Base-by-base conservation (phyloP, 2,888 invertebrate genomes). In the Psylliodes chrysocephalus region DNA sequence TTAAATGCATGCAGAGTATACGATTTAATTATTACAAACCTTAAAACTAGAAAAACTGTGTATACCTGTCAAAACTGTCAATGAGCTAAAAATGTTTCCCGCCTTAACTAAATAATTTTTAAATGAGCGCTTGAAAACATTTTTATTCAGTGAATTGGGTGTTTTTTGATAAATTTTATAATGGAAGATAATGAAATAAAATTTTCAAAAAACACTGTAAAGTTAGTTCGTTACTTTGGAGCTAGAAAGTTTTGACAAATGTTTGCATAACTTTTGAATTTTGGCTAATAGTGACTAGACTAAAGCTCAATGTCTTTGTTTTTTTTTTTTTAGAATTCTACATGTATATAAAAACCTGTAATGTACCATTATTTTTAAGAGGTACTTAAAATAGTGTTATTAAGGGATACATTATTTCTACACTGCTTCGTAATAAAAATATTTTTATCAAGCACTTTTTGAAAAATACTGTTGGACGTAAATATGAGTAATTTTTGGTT, bases 281-380 rank as follows among this genome's bases (percentile, higher is more conserved):
- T 28, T 40, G 49, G 42, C 59, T 40, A 25, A 33, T 15, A 22
- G 7, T 47, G 53, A 52, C 53, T 60, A 60, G 60, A 46, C 60
- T 53, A 52, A 55, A 55, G 62, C 55, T 55, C 49, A 55, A 59
- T 55, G 40, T 54, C 33, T 54, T 53, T 35, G 35, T 42, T 40
- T 53, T 25, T 54, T 53, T 35, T 12, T 42, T 40, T 53, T 54
- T 55, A 25, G 8, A 55, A 51, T 30, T 44, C 55, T 55, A 55
- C 57, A 59, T 59, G 59, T 51, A 49, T 59, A 59, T 59, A 59
- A 59, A 59, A 59, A 59, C 51, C 59, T 51, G 49, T 47, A 59
- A 59, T 49, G 49, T 59, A 59, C 59, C 49, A 25, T 49, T 49
- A 59, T 38, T 59, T 59, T 25, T 40, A 49, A 25, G 28, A 46